phyloP scores from a whole-genome alignment of 2,113 vertebrate genomes.

The Phodopus roborovskii region DNA sequence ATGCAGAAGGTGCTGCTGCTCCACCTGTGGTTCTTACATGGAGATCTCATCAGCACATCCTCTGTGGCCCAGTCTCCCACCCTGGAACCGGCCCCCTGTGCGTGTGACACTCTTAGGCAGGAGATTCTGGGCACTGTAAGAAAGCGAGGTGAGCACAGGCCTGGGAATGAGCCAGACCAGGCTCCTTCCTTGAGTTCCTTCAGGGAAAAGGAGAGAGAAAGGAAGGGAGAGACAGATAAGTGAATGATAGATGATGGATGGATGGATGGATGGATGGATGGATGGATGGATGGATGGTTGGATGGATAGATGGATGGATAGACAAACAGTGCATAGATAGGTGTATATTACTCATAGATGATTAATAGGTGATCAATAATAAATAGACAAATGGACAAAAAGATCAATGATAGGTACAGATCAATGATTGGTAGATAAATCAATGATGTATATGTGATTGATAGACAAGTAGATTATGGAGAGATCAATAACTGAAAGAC shows the following conservation, averaged over 20 bases:
- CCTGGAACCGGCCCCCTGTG: not conserved
- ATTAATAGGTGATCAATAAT: not conserved
- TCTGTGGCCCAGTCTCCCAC: not conserved
- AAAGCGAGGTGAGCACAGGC: not conserved
- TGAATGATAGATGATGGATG: not conserved
- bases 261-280: not conserved
- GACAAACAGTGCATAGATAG: not conserved
- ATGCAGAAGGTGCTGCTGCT: not conserved
- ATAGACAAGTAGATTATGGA: not conserved
- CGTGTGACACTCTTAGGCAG: not conserved
- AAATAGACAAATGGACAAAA: not conserved
- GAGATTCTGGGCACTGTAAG: not conserved
- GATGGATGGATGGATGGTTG: no score
- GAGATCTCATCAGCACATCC: not conserved
- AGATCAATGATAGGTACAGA: not conserved
- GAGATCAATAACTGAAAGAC: no score
- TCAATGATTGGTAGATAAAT: not conserved
- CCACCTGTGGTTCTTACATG: not conserved
- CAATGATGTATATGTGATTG: not conserved
- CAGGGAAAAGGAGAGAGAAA: not conserved
- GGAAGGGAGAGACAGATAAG: not conserved
- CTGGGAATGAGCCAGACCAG: not conserved
- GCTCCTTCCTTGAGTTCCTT: not conserved
- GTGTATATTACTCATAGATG: not conserved
- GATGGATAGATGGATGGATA: no score